Evolutionary conservation across 2,797 vertebrate species (phyloP).

Genomic region (Melanotaenia parkinsoni): DNA sequence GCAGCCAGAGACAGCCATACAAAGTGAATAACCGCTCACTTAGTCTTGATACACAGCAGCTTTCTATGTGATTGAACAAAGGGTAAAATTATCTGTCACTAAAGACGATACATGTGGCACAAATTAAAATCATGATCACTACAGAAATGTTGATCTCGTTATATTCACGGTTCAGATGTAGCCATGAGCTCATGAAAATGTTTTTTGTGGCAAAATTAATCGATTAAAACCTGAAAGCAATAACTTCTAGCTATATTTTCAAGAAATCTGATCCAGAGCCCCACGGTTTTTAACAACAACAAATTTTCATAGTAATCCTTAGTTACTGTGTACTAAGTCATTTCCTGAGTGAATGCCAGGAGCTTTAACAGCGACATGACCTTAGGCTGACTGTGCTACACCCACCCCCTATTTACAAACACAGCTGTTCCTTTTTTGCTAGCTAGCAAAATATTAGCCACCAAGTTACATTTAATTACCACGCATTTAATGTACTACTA

Average conservation of each 20-base stretch:
- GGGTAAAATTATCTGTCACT: neutral
- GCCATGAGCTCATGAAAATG: neutral
- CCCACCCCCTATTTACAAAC: conserved; percentile 78
- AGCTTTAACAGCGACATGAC: neutral
- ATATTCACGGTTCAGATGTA: conserved; percentile 7
- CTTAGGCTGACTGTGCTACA: neutral
- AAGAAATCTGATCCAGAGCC: neutral
- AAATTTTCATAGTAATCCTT: neutral
- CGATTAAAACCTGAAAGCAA: neutral
- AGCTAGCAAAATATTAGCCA: conserved; percentile 24
- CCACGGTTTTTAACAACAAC: neutral
- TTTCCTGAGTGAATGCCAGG: neutral
- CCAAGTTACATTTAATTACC: neutral
- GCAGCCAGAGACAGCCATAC: conserved; percentile 23
- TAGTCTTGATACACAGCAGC: conserved; percentile 11
- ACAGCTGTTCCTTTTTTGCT: conserved; percentile 63
- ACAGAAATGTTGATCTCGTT: neutral
- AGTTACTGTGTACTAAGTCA: conserved; percentile 1
- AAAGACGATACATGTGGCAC: neutral
- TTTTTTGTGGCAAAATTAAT: neutral
- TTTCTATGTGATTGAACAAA: conserved; percentile 18
- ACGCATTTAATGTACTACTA: rapidly evolving
- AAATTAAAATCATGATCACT: neutral
- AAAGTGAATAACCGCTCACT: conserved; percentile 20
- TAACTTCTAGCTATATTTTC: neutral